Evolutionary conservation across 2,888 invertebrate genomes (phyloP).

Genomic region (Acanthosepion pharaonis): DNA sequence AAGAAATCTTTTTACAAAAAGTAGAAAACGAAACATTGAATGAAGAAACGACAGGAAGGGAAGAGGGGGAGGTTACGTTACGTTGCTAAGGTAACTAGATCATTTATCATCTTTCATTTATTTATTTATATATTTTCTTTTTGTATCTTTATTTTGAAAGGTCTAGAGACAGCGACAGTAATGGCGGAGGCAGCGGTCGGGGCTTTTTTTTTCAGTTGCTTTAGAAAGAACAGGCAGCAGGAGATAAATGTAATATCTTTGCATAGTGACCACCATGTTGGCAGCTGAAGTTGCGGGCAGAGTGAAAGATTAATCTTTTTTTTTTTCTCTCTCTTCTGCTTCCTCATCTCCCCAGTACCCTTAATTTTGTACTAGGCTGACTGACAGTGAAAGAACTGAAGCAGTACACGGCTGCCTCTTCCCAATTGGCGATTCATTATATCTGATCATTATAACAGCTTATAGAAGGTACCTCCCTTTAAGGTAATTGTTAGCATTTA

Average conservation of each 20-base stretch:
- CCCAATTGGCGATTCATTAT: neutral
- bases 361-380: neutral
- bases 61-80: neutral
- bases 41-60: neutral
- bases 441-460: neutral
- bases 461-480: neutral
- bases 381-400: neutral
- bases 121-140: neutral
- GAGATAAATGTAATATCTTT: constrained; percentile 33
- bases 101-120: neutral
- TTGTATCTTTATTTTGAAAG: neutral
- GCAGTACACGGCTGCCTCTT: neutral
- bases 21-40: neutral
- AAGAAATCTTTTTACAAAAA: neutral
- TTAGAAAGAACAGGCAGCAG: neutral
- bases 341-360: neutral
- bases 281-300: neutral
- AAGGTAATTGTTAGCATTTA: neutral
- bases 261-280: constrained; percentile 33
- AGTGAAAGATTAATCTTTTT: neutral
- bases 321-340: no score
- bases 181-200: neutral
- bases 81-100: neutral
- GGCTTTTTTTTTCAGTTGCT: constrained; percentile 10
- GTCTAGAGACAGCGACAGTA: neutral